phyloP scores from a whole-genome alignment of 1,140 invertebrate species.

The Teleogryllus occipitalis region DNA sequence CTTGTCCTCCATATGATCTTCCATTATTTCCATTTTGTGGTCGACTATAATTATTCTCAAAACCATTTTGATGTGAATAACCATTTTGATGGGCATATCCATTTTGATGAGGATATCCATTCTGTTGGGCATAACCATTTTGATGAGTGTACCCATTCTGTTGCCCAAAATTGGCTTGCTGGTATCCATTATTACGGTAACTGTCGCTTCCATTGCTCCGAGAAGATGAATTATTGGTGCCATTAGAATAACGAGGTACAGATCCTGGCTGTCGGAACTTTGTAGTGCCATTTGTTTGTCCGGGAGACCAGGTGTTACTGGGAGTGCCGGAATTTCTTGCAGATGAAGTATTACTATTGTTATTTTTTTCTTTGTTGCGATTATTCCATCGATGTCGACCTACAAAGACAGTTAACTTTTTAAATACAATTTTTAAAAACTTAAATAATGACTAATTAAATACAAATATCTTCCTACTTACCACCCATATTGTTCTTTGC shows the following conservation, averaged over 20 bases:
- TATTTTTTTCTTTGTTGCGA: slow-evolving; percentile 14
- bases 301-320: neutral
- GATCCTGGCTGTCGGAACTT: neutral
- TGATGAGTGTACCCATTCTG: slow-evolving; percentile 14
- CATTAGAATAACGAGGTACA: neutral
- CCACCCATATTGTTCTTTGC: slow-evolving; percentile 16
- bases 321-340: neutral
- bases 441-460: neutral
- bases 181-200: slow-evolving; percentile 7
- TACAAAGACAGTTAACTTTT: neutral
- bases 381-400: slow-evolving; percentile 19
- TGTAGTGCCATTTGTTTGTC: neutral
- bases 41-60: slow-evolving; percentile 7
- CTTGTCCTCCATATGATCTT: slow-evolving; percentile 30
- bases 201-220: neutral
- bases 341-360: neutral
- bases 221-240: neutral
- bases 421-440: neutral
- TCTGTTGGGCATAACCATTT: slow-evolving; percentile 12
- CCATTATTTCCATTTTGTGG: slow-evolving; percentile 14
- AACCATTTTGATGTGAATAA: slow-evolving; percentile 13
- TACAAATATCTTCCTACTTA: neutral
- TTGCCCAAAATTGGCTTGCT: slow-evolving; percentile 11
- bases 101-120: slow-evolving; percentile 14
- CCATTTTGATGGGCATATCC: slow-evolving; percentile 15